Conservation (phyloP, 2,888 invertebrate genomes). For the Melinopterus prodromus region DNA sequence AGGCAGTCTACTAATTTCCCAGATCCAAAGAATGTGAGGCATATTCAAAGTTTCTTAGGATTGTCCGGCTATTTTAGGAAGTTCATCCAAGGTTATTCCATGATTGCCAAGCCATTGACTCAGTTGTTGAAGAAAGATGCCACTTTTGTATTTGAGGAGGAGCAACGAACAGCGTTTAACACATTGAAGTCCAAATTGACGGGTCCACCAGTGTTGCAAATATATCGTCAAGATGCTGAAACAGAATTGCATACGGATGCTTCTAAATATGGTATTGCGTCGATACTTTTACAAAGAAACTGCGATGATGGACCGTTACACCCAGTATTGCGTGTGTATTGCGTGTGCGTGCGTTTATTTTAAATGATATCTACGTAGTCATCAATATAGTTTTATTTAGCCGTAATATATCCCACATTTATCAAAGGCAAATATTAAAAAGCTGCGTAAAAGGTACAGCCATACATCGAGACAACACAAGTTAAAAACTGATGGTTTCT, state of each 20-base stretch:
- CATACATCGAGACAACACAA: no score
- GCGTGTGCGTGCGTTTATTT: no score
- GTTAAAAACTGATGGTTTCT: no score
- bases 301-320: slow-evolving; percentile 45
- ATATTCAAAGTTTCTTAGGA: slow-evolving; percentile 18
- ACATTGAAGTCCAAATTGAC: slow-evolving; percentile 39
- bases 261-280: slow-evolving; percentile 38
- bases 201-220: slow-evolving; percentile 39
- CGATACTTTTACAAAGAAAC: slow-evolving; percentile 42
- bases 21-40: background rate
- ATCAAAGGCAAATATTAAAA: no score
- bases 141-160: slow-evolving; percentile 34
- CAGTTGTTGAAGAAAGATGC: no score
- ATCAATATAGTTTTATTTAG: no score
- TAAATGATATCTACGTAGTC: no score
- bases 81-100: background rate
- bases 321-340: no score
- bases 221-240: slow-evolving; percentile 36
- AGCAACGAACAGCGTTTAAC: slow-evolving; percentile 40
- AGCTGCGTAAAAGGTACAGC: no score
- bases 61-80: slow-evolving; percentile 28
- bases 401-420: no score
- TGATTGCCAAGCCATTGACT: slow-evolving; percentile 33
- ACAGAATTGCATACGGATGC: slow-evolving; percentile 47
- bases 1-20: slow-evolving; percentile 12